These are phyloP conservation scores for Thalassophryne amazonica DNA, from an alignment of 2,797 vertebrate genomes.

Conservation along the genomic window DNA sequence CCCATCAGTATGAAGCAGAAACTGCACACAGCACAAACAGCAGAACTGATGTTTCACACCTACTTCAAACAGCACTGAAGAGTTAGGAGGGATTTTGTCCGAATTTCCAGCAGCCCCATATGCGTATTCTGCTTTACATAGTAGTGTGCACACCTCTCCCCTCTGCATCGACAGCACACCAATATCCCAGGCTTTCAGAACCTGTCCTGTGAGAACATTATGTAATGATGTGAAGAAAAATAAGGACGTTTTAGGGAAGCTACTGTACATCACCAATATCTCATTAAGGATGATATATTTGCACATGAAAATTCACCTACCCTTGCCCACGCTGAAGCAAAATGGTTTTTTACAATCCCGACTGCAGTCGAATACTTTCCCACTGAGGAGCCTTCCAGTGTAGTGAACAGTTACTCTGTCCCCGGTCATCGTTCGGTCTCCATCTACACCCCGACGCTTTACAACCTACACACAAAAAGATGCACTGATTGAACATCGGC, in stretches of 20 bases:
- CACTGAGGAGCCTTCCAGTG: constrained; percentile 87
- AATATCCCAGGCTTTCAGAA: constrained; percentile 95
- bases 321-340: constrained; percentile 90
- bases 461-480: constrained; percentile 79
- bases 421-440: constrained; percentile 90
- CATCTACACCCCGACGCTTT: constrained; percentile 78
- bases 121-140: constrained; percentile 90
- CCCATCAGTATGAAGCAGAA: neutral
- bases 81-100: constrained; percentile 89
- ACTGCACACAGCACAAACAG: constrained; percentile 1
- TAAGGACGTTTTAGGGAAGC: no score
- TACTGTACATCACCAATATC: no score
- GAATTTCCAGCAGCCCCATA: constrained; percentile 88
- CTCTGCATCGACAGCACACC: constrained; percentile 90
- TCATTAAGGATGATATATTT: no score
- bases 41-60: constrained; percentile 8
- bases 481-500: no score
- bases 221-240: neutral
- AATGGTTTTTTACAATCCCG: constrained; percentile 89
- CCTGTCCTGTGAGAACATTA: constrained; percentile 80
- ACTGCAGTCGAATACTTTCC: constrained; percentile 94
- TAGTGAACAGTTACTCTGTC: constrained; percentile 95
- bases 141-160: constrained; percentile 87
- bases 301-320: constrained; percentile 58
- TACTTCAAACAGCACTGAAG: constrained; percentile 92